Base-by-base conservation (phyloP, 37 sponge, comb jelly and placozoan species). In the Hexactinellida sp. region DNA sequence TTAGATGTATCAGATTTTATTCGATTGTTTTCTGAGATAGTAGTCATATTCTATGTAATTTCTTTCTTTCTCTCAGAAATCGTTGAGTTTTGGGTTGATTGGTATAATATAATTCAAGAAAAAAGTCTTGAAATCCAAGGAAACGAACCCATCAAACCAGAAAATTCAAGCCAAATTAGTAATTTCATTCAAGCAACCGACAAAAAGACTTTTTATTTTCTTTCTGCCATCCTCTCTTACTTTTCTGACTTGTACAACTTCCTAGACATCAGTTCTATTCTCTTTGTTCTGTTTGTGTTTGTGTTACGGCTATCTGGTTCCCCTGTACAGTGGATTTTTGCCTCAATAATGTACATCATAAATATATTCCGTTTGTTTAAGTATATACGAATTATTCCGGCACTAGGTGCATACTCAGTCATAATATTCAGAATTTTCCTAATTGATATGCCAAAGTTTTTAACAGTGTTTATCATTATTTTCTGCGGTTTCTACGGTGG, bases 81-180 rank as follows among this genome's bases (percentile, higher is more conserved):
- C 3, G 76, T 63, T 23, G 76, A 63, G 34, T 32, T 63, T 23
- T 63, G 76, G 76, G 76, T 63, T 63, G 76, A 63, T n/a, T 63
- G 76, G 76, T 63, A 63, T n/a, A 63, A 63, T n/a, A 10, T 63
- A 21, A 63, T 63, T n/a, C 76, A 63, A 25, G 76, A 63, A 63
- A 63, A 63, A n/a, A 23, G 30, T 63, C 13, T 25, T 3, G 21
- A 10, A 1, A 41, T 16, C 47, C 10, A 13, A 13, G 13, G 30
- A 21, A 28, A 25, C 5, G 13, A 32, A 32, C 5, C 76, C 13
- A 28, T n/a, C 76, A 63, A 25, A 25, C 25, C 30, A 7, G 76
- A 63, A n/a, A 21, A 63, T 63, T 63, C 76, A 10, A 1, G 76
- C 13, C 21, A 25, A 10, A 10, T 63, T 21, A 5, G 21, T 63